A percentile compares a stretch with the other conserved stretches of the same genome.
Evolutionary conservation across 2,888 invertebrate genomes (phyloP).

Genomic region (Dinocampus coccinellae): DNA sequence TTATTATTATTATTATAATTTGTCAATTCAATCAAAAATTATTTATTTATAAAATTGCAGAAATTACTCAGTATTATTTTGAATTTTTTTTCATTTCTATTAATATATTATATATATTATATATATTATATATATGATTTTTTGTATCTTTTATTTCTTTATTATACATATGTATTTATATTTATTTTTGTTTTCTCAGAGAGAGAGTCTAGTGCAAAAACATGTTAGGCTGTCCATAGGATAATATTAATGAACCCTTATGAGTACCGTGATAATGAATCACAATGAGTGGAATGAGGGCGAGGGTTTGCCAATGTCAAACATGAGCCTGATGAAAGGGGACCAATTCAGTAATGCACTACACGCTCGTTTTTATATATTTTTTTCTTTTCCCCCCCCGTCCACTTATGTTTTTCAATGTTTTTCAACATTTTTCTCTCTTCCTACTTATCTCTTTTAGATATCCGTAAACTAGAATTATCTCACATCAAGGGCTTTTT

Average conservation of each 20-base stretch:
- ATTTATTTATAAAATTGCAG: no score
- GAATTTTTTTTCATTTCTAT: no score
- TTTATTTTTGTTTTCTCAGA: constrained; percentile 49
- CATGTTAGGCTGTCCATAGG: constrained; percentile 62
- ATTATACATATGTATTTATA: neutral
- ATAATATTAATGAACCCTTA: constrained; percentile 64
- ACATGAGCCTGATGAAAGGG: constrained; percentile 30
- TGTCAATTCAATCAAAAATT: no score
- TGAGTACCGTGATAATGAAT: constrained; percentile 38
- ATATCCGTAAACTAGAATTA: constrained; percentile 28
- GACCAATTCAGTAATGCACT: constrained; percentile 24
- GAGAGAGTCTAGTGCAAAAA: constrained; percentile 67
- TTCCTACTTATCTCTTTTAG: neutral
- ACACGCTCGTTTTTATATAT: neutral
- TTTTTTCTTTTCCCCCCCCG: neutral
- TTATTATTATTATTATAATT: no score
- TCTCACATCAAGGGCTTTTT: constrained; percentile 20
- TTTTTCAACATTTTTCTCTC: constrained; percentile 1
- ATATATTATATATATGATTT: no score
- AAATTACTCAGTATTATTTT: no score
- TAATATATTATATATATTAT: neutral
- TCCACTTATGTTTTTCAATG: neutral
- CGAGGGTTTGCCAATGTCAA: constrained; percentile 26
- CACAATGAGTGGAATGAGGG: constrained; percentile 1
- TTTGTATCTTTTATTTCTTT: neutral